Conservation (phyloP, 1,140 invertebrate genomes). For the Myzus persicae region DNA sequence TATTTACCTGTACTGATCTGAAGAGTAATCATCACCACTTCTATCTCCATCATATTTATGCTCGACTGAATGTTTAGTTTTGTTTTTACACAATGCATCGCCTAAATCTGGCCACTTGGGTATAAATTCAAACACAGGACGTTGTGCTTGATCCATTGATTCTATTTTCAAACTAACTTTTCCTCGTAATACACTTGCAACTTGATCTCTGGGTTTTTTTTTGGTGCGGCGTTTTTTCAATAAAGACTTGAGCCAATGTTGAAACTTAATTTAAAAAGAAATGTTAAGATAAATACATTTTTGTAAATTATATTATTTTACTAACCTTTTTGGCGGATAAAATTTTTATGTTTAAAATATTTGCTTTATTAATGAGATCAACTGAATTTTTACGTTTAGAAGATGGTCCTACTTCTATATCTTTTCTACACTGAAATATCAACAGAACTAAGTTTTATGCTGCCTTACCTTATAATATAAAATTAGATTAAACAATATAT, state of each 20-base stretch:
- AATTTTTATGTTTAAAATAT: conserved; percentile 38
- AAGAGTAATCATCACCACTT: conserved; percentile 46
- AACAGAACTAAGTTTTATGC: neutral
- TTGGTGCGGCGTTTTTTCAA: conserved; percentile 5
- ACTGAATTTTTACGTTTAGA: conserved; percentile 17
- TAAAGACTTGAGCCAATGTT: conserved; percentile 42
- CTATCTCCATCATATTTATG: neutral
- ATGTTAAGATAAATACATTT: neutral
- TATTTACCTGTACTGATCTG: conserved; percentile 43
- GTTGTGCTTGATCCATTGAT: conserved; percentile 41
- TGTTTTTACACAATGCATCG: conserved; percentile 40
- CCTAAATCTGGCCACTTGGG: conserved; percentile 52
- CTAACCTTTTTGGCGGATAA: conserved; percentile 44
- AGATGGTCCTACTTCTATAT: neutral
- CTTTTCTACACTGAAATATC: neutral
- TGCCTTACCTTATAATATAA: neutral
- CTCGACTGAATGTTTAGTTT: neutral
- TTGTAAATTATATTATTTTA: neutral
- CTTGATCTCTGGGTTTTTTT: conserved; percentile 39
- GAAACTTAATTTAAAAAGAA: conserved; percentile 29
- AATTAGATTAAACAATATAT: neutral
- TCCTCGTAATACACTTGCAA: conserved; percentile 41
- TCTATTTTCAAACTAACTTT: conserved; percentile 56
- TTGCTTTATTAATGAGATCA: conserved; percentile 49
- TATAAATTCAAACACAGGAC: conserved; percentile 54